Conservation (phyloP, 1,140 invertebrate species). For the Cyphomyrmex costatus region DNA sequence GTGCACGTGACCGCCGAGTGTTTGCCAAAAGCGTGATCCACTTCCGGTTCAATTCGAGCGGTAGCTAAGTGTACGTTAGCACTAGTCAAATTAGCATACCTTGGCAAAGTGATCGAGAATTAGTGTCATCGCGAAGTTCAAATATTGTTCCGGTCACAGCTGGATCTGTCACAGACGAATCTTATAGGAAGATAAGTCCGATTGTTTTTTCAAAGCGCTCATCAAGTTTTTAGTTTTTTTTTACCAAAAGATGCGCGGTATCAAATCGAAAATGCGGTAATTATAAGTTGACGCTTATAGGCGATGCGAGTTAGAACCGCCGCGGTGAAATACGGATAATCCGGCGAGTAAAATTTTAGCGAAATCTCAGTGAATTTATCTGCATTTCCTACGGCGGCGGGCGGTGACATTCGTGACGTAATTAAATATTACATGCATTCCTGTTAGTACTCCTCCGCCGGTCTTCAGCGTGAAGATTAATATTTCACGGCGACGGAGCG, state of each 20-base stretch:
- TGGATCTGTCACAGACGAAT: too few relatives aligned
- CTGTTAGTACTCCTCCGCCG: conserved; percentile 66
- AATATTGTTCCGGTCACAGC: background rate
- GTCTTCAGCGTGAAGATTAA: conserved; percentile 63
- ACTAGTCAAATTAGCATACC: conserved; percentile 21
- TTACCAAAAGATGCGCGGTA: background rate
- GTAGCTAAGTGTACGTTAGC: conserved; percentile 42
- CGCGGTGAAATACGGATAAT: conserved; percentile 41
- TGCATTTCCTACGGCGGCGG: conserved; percentile 11
- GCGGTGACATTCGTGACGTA: conserved; percentile 65
- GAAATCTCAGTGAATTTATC: conserved; percentile 63
- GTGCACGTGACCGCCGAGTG: conserved; percentile 73
- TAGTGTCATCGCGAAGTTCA: conserved; percentile 23
- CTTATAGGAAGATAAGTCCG: background rate
- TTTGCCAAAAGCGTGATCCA: conserved; percentile 71
- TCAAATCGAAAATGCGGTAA: conserved; percentile 44
- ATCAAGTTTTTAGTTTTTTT: background rate
- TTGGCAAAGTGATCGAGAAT: conserved; percentile 5
- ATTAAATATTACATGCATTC: conserved; percentile 74
- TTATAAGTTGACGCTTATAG: conserved; percentile 23
- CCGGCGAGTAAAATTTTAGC: conserved; percentile 44
- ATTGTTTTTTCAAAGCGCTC: background rate
- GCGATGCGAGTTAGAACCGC: background rate
- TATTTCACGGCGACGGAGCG: conserved; percentile 64
- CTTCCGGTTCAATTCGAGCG: conserved; percentile 58